These are phyloP conservation scores for Petrolisthes manimaculis DNA, from an alignment of 2,888 invertebrate species.

Conservation along the genomic window DNA sequence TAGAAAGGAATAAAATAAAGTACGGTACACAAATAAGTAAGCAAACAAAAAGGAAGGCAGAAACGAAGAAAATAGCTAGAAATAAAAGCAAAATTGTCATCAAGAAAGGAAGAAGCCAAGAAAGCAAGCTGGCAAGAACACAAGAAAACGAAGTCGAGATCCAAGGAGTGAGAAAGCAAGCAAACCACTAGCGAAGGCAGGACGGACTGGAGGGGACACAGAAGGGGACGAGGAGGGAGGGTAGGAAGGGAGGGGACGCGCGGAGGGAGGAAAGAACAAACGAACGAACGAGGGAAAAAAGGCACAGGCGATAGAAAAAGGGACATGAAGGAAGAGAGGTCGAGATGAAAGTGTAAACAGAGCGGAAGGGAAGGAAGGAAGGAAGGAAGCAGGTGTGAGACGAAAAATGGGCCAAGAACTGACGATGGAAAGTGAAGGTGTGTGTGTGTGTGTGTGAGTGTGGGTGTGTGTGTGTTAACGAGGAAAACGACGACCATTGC, in stretches of 20 bases:
- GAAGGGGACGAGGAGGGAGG: not conserved
- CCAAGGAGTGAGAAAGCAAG: no score
- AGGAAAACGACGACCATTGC: no score
- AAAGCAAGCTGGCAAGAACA: no score
- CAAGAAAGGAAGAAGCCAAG: no score
- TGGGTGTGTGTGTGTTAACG: not conserved
- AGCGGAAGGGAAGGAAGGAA: not conserved
- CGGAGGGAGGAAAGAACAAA: not conserved
- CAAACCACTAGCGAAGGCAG: not conserved
- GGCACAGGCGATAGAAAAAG: constrained; percentile 5
- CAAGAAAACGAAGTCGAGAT: no score
- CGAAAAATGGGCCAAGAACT: not conserved
- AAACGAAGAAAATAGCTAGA: not conserved
- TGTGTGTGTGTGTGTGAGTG: not conserved
- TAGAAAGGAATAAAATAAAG: not conserved
- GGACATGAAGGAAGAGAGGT: not conserved
- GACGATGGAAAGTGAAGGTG: not conserved
- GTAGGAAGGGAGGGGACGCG: not conserved
- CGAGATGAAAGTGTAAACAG: not conserved
- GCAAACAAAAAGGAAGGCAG: not conserved
- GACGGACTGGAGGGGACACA: not conserved
- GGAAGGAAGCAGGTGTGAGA: no score
- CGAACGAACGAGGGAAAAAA: not conserved
- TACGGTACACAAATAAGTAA: not conserved
- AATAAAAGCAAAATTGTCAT: not conserved